A percentile compares a stretch with the other conserved stretches of the same genome.
Evolutionary conservation across 2,888 invertebrate species (phyloP).

Genomic region (Himalopsyche tibetana): DNA sequence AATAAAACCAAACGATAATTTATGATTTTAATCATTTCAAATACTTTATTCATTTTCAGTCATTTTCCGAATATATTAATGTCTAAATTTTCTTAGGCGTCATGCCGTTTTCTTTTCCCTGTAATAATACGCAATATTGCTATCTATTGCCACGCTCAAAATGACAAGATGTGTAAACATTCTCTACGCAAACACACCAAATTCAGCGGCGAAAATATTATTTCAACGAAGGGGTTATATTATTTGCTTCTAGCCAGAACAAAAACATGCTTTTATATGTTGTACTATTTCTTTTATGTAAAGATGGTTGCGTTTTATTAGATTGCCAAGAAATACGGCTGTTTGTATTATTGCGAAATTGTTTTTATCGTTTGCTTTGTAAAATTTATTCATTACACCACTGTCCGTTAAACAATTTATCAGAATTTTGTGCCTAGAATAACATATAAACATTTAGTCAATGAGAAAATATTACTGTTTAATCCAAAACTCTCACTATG

Average conservation of each 20-base stretch:
- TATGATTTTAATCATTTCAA: neutral
- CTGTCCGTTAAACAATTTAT: neutral
- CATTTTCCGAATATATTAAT: neutral
- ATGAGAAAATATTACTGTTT: too few relatives aligned
- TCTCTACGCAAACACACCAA: neutral
- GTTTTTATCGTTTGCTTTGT: neutral
- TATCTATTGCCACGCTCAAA: neutral
- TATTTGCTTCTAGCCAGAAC: conserved; percentile 9
- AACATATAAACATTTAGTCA: too few relatives aligned
- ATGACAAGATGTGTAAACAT: conserved; percentile 30
- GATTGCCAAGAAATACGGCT: neutral
- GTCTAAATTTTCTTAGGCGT: neutral
- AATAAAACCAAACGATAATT: too few relatives aligned
- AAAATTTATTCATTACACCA: neutral
- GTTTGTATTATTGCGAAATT: neutral
- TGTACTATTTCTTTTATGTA: conserved; percentile 17
- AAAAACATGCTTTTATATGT: neutral
- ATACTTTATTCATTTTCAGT: neutral
- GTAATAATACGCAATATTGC: neutral
- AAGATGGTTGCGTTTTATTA: conserved; percentile 17
- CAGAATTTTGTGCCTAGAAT: too few relatives aligned
- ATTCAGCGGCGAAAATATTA: conserved; percentile 1
- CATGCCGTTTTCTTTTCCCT: neutral
- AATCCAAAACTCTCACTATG: too few relatives aligned
- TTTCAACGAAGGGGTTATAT: neutral